Evolutionary conservation across 2,888 invertebrate genomes (phyloP).

Genomic region (Cerastis leucographa): DNA sequence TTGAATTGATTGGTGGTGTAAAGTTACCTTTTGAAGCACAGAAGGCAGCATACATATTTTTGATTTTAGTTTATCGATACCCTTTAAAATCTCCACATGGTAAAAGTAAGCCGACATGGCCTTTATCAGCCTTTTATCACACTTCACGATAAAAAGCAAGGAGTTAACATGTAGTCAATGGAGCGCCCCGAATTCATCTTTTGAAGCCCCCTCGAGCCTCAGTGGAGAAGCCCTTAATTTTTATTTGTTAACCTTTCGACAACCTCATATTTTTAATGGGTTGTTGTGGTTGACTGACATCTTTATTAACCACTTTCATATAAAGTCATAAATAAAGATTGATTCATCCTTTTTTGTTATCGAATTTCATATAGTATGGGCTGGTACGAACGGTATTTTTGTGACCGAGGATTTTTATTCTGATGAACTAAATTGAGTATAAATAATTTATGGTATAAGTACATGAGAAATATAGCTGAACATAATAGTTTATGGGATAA

Average conservation of each 20-base stretch:
- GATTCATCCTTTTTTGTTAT: neutral
- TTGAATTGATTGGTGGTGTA: neutral
- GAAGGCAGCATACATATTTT: neutral
- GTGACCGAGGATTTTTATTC: too few species aligned
- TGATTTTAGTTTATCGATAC: neutral
- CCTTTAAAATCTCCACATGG: neutral
- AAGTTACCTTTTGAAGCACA: neutral
- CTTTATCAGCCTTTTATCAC: constrained; percentile 7
- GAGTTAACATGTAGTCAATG: constrained; percentile 40
- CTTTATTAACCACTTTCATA: constrained; percentile 16
- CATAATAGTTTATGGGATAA: neutral
- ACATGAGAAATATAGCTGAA: neutral
- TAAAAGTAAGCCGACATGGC: too few species aligned
- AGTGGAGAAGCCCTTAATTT: constrained; percentile 34
- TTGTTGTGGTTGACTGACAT: constrained; percentile 17
- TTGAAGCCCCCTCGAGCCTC: constrained; percentile 46
- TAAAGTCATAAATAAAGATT: constrained; percentile 7
- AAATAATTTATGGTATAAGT: neutral
- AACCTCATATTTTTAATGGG: constrained; percentile 21
- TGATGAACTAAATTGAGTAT: neutral
- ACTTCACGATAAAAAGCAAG: constrained; percentile 27
- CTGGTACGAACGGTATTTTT: neutral
- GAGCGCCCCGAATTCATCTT: constrained; percentile 51
- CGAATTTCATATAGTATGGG: neutral
- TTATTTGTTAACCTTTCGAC: constrained; percentile 46